Base-by-base conservation (phyloP, 2,113 vertebrate genomes). In the Perca fluviatilis region DNA sequence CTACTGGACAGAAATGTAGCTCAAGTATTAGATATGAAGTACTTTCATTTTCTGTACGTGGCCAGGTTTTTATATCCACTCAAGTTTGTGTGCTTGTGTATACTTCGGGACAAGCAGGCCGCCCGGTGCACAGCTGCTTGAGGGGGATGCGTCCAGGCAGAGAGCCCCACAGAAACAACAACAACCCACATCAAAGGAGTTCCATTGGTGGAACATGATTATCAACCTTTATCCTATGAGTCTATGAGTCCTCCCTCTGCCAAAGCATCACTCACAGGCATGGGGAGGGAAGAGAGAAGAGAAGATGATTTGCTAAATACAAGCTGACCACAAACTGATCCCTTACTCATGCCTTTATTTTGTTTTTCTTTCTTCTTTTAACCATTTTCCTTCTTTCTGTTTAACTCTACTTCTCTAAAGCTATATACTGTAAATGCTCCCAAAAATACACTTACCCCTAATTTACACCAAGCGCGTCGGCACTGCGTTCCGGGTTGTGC, bases 121-220 rank as follows among this genome's bases (percentile, higher is more conserved):
- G 40, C 49, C 67, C 76, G 10, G 68, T 67, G 71, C 69, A 82
- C 91, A 92, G 88, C 91, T 91, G 93, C 79, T 65, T 68, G 46
- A 87, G 89, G 84, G 86, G 89, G 91, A 86, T 88, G 92, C 64
- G 82, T 86, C 84, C 66, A 84, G 33, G 77, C 88, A 84, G 43
- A 83, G 69, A 74, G 77, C 63, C 85, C 79, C 80, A 81, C 50
- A 82, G 88, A 57, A 79, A 90, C 88, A 91, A 90, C 86, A 90
- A 90, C 89, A 90, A 82, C 50, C 75, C 83, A 93, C 93, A 94
- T 94, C 91, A 95, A 95, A 95, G 86, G 50, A 82, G 73, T 67
- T 86, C 84, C 87, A 86, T 33, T 67, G 68, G 62, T 78, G 82
- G 78, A 92, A 90, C 79, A 88, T 68, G 77, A 87, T 88, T 88